Evolutionary conservation across 2,113 vertebrate genomes (phyloP), one percentile per base, ranked within the genome.

Genomic region (Neodon shergylaensis): DNA sequence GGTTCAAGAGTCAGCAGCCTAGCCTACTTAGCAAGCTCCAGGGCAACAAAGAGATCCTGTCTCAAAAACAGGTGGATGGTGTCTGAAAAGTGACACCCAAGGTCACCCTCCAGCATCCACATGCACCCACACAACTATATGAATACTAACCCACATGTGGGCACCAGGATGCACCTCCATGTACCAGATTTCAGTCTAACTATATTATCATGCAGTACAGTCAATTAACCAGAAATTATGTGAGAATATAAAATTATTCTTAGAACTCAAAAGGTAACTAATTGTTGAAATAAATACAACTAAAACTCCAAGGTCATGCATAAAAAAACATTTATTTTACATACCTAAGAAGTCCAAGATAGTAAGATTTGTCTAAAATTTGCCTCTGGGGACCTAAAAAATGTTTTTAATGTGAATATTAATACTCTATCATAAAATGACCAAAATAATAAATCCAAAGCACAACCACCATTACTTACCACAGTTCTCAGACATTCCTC

Each of bases 351-450:
- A 99, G 96, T 24, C 99, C 99, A 93, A 99, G 98, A 97, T 99
- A 99, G 91, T 99, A 99, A 3, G 99, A 99, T 97, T 99, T 99
- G 98, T 99, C 99, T 98, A 99, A 98, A 98, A 99, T 99, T 98
- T 99, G 99, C 88, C 99, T 99, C 97, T 99, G 99, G 54, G 99
- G 99, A 96, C 99, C 99, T 99, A 96, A 95, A 88, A 97, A 91
- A 97, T 63, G 98, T 11, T 83, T 78, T 8, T 90, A 92, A 47
- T 47, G 42, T 85, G 42, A 96, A 31, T 66, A 79, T 96, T 97
- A 94, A 24, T 92, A 14, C 92, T 66, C 0, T 11, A 26, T 54
- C 90, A 96, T 89, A 44, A 95, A 52, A 95, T 95, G 17, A 26
- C 1, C 7, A 31, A 96, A 94, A 95, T 58, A 77, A 87, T 7